phyloP scores from a whole-genome alignment of 2,113 vertebrate genomes.

The Archocentrus centrarchus region DNA sequence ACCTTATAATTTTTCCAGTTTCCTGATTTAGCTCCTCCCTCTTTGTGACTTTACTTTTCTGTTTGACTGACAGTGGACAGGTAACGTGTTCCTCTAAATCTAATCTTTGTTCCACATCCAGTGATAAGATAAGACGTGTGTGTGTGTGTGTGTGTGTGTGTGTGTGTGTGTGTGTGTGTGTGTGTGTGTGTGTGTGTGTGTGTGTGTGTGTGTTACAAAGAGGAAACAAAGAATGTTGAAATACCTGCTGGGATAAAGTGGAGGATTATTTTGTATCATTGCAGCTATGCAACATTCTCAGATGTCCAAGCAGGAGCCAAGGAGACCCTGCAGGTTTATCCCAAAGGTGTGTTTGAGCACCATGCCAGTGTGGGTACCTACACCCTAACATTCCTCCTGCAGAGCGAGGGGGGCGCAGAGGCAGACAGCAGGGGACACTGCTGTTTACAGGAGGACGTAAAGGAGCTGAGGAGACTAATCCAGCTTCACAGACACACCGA shows the following conservation, averaged over 20 bases:
- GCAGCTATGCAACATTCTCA: constrained; percentile 70
- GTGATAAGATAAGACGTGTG: no score
- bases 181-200: no score
- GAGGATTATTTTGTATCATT: constrained; percentile 34
- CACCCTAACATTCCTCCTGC: constrained; percentile 68
- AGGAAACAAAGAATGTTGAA: neutral
- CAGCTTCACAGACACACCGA: neutral
- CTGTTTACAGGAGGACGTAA: constrained; percentile 75
- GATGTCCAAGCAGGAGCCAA: constrained; percentile 79
- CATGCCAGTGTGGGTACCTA: constrained; percentile 84
- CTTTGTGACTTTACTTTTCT: neutral
- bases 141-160: no score
- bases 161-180: no score
- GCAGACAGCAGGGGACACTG: neutral
- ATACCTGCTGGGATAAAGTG: no score
- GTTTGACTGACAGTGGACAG: neutral
- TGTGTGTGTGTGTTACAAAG: neutral
- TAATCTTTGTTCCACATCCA: no score
- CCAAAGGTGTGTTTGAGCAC: constrained; percentile 82
- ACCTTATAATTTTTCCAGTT: neutral
- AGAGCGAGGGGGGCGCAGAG: constrained; percentile 61
- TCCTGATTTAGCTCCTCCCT: neutral
- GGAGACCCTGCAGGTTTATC: constrained; percentile 74
- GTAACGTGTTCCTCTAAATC: neutral
- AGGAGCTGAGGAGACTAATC: constrained; percentile 71